Conservation (phyloP, 2,797 vertebrate genomes). For the Amazonetta brasiliensis region DNA sequence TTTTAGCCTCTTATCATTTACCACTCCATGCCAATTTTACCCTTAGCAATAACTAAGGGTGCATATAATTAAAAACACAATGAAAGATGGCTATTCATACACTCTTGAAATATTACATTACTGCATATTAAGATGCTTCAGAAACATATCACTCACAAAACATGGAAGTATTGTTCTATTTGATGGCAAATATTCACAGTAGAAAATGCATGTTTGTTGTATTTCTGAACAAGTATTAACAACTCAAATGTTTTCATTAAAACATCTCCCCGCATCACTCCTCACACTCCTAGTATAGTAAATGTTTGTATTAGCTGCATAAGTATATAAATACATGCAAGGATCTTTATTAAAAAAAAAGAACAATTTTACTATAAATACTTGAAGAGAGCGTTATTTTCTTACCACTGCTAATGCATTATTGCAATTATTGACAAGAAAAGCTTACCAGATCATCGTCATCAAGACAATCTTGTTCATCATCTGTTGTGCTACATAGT, state of each 20-base stretch:
- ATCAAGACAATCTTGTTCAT: slow-evolving; percentile 80
- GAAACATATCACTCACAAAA: background rate
- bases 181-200: background rate
- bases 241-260: background rate
- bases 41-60: background rate
- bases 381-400: background rate
- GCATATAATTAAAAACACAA: background rate
- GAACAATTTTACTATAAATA: background rate
- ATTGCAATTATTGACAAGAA: background rate
- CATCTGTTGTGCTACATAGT: slow-evolving; percentile 89
- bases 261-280: background rate
- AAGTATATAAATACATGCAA: background rate
- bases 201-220: background rate
- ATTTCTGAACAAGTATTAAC: background rate
- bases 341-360: background rate
- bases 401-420: background rate
- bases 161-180: background rate
- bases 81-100: background rate
- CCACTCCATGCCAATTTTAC: background rate
- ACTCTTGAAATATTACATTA: background rate
- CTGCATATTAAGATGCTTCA: background rate
- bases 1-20: background rate
- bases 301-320: background rate
- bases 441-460: slow-evolving; percentile 85
- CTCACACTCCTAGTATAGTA: background rate